These are phyloP conservation scores for Platichthys stellatus DNA, from an alignment of 2,113 vertebrate species.

Conservation along the genomic window DNA sequence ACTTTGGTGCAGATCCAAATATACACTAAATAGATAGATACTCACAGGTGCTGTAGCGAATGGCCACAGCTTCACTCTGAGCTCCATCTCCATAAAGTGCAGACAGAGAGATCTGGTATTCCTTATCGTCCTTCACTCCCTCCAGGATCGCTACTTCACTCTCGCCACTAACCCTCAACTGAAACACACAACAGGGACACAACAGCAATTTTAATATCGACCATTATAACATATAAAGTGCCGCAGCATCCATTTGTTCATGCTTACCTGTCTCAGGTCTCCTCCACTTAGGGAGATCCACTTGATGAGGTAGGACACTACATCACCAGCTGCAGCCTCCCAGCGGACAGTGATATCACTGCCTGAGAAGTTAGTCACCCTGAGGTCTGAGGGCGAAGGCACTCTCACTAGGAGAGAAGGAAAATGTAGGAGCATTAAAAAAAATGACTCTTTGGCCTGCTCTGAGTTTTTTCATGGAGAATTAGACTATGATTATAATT, in stretches of 20 bases:
- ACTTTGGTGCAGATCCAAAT: too few relatives aligned
- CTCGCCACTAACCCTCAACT: conserved; percentile 87
- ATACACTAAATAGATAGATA: too few relatives aligned
- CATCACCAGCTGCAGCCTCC: conserved; percentile 86
- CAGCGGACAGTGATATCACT: conserved; percentile 85
- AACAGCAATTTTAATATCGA: neutral
- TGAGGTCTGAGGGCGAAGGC: conserved; percentile 85
- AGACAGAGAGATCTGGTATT: conserved; percentile 92
- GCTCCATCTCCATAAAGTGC: conserved; percentile 91
- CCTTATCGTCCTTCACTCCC: conserved; percentile 85
- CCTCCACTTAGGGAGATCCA: conserved; percentile 90
- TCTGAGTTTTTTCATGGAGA: neutral
- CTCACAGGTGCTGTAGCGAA: conserved; percentile 90
- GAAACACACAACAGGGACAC: conserved; percentile 1
- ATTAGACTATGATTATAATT: too few relatives aligned
- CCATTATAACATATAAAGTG: too few relatives aligned
- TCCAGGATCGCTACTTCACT: conserved; percentile 83
- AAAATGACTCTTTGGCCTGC: neutral
- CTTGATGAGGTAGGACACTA: conserved; percentile 91
- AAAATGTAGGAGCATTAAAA: neutral
- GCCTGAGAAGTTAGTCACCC: conserved; percentile 86
- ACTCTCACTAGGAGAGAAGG: conserved; percentile 85
- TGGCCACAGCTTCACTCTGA: conserved; percentile 88
- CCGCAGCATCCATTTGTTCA: neutral
- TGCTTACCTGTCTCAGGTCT: conserved; percentile 87